phyloP scores from a whole-genome alignment of 2,888 invertebrate species.

The Hyposoter didymator region DNA sequence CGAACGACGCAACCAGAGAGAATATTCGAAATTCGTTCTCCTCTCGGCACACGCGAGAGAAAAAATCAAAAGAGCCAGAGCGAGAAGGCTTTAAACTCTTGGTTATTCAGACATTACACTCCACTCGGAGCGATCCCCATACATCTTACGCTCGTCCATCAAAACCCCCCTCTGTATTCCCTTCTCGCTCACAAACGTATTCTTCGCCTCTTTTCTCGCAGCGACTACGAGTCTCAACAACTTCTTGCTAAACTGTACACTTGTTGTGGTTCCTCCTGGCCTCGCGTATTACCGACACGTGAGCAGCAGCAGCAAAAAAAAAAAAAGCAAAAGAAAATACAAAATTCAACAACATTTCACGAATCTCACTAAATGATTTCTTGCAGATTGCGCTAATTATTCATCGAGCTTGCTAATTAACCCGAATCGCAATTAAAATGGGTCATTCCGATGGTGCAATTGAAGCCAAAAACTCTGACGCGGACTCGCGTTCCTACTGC shows the following conservation, averaged over 20 bases:
- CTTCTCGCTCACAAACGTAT: background rate
- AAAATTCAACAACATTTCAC: constrained; percentile 10
- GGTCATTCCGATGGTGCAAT: background rate
- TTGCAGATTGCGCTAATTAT: constrained; percentile 26
- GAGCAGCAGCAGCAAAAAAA: background rate
- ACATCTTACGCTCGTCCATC: constrained; percentile 63
- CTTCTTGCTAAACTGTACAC: constrained; percentile 46
- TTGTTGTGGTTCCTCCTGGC: constrained; percentile 24
- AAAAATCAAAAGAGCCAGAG: constrained; percentile 38
- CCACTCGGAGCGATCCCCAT: constrained; percentile 63
- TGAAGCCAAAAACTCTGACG: background rate
- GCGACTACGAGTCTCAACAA: background rate
- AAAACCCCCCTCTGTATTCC: constrained; percentile 14
- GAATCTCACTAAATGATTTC: background rate
- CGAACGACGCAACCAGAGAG: background rate
- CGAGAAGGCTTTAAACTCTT: constrained; percentile 49
- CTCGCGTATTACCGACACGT: background rate
- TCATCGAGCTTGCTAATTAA: constrained; percentile 51
- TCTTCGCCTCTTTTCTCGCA: constrained; percentile 14
- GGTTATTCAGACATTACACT: constrained; percentile 71
- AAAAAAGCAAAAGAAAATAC: background rate
- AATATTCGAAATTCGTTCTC: constrained; percentile 50
- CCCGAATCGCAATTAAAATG: constrained; percentile 23
- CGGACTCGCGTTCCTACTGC: background rate
- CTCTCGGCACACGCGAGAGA: constrained; percentile 51